Percentiles rank a stretch among this genome's conserved stretches.
These are phyloP conservation scores for Pteropus alecto DNA, from an alignment of 2,113 vertebrate species.

Conservation along the genomic window DNA sequence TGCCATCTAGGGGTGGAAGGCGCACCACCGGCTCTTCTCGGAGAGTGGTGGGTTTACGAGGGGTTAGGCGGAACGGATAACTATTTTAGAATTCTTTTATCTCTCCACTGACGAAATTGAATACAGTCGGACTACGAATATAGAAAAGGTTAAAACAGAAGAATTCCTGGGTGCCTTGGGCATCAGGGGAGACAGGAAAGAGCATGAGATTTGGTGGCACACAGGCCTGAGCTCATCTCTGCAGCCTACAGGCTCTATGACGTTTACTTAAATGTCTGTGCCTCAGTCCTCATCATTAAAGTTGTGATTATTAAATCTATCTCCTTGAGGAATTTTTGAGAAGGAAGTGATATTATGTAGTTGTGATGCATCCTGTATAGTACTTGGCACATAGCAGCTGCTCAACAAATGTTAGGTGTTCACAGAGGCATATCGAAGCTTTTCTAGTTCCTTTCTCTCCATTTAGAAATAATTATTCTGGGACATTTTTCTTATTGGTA, in stretches of 20 bases:
- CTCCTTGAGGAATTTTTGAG: background rate
- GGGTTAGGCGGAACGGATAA: background rate
- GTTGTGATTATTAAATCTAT: background rate
- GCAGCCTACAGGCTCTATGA: background rate
- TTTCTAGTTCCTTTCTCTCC: background rate
- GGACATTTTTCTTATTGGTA: background rate
- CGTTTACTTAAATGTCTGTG: background rate
- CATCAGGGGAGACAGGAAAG: background rate
- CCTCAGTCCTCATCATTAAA: background rate
- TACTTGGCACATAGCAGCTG: background rate
- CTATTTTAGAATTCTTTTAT: background rate
- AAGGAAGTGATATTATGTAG: background rate
- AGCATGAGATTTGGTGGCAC: background rate
- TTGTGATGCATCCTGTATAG: background rate
- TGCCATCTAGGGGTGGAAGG: conserved; percentile 61
- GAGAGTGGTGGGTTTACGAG: background rate
- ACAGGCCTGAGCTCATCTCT: background rate
- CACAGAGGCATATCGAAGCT: background rate
- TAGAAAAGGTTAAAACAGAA: background rate
- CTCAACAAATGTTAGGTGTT: background rate
- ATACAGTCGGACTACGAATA: background rate
- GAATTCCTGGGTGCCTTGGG: background rate
- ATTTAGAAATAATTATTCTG: background rate
- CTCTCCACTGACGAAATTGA: background rate
- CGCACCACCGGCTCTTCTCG: background rate